Evolutionary conservation across 2,113 vertebrate genomes (phyloP), one percentile per base, ranked within the genome.

Genomic region (Ammodramus savannarum): DNA sequence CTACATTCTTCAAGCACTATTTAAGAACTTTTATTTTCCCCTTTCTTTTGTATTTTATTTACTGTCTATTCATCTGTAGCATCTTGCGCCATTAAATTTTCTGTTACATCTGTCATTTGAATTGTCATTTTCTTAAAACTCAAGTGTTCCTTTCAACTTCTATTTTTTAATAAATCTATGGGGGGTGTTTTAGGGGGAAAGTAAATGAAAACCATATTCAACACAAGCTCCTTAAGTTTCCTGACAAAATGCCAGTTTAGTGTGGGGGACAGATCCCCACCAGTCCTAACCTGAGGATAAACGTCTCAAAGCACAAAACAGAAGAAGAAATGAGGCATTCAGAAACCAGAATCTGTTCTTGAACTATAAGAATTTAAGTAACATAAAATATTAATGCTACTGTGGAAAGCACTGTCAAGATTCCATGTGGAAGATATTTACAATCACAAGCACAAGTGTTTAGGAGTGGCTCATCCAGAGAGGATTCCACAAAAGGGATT

Each of bases 301-400:
- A 73, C 79, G 73, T 85, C 71, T 91, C 34, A 65, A 61, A 94
- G 62, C 21, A 54, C 63, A 52, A 76, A 59, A 76, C 14, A 44
- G 57, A 66, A 73, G 51, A 79, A 83, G 44, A 88, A 92, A 86
- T 41, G 36, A 82, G 44, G 66, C 62, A 85, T 74, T 82, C 27
- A 41, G 54, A 87, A 69, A 94, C 21, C 44, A 65, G 62, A 93
- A 79, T 38, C 39, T 69, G 67, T 54, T 82, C 44, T 31, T n/a
- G 38, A 71, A 85, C 79, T 66, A 6, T 3, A 62, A 79, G 59
- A 91, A 66, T 76, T 87, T 91, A 94, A 79, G 75, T 44, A 95
- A 91, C 14, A 69, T 76, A 76, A 94, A 96, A 73, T 94, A 94
- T 87, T 89, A 88, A 93, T 58, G 32, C 7, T 83, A 29, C 71